These are phyloP conservation scores for Sphenodon punctatus DNA, from an alignment of 2,797 vertebrate species.

Conservation along the genomic window DNA sequence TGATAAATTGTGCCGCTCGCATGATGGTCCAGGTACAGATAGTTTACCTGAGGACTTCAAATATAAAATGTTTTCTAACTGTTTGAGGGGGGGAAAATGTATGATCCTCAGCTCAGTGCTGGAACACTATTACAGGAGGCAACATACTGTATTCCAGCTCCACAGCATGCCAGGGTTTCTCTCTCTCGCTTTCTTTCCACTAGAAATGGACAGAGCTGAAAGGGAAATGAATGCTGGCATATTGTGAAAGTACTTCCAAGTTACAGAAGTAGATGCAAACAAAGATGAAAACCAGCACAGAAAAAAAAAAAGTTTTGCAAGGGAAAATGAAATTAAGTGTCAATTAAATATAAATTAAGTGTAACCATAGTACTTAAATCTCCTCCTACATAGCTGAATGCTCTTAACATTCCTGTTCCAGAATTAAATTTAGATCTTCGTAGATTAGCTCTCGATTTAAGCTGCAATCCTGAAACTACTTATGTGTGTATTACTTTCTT, in stretches of 20 bases:
- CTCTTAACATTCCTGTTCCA: conserved; percentile 28
- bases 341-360: conserved; percentile 41
- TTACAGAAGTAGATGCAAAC: conserved; percentile 56
- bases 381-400: conserved; percentile 47
- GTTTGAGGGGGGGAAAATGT: conserved; percentile 33
- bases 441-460: too few species aligned
- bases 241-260: conserved; percentile 48
- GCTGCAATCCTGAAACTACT: too few species aligned
- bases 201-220: conserved; percentile 67
- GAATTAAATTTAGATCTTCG: conserved; percentile 43
- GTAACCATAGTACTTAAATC: conserved; percentile 16
- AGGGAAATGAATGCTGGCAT: conserved; percentile 66
- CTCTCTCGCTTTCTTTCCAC: conserved; percentile 60
- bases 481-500: too few species aligned
- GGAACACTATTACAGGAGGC: conserved; percentile 57
- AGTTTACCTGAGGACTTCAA: conserved; percentile 64
- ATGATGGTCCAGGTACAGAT: conserved; percentile 45
- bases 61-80: conserved; percentile 54
- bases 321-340: conserved; percentile 49
- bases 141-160: conserved; percentile 41
- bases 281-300: conserved; percentile 23
- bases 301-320: conserved; percentile 52
- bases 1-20: conserved; percentile 33
- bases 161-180: conserved; percentile 27
- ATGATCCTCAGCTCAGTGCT: conserved; percentile 60